Conservation (phyloP, 2,888 invertebrate species). For the Drosophila diplacantha region DNA sequence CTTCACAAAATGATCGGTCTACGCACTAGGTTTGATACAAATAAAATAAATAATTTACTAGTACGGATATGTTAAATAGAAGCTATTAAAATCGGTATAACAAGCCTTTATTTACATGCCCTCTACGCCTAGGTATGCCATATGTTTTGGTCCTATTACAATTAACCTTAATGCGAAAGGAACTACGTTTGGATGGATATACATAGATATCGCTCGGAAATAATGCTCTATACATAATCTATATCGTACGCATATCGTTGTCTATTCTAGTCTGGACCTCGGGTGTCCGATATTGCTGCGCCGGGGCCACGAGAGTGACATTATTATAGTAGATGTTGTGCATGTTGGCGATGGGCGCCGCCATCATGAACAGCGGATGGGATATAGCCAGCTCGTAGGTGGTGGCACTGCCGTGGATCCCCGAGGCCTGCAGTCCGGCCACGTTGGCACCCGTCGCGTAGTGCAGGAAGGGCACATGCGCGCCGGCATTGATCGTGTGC, state of each 20-base stretch:
- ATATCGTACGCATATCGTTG: slow-evolving; percentile 73
- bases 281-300: slow-evolving; percentile 59
- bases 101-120: slow-evolving; percentile 39
- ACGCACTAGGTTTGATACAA: slow-evolving; percentile 27
- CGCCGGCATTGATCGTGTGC: slow-evolving; percentile 72
- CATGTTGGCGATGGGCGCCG: slow-evolving; percentile 68
- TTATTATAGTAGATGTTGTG: slow-evolving; percentile 74
- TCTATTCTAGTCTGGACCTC: slow-evolving; percentile 71
- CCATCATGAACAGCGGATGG: slow-evolving; percentile 77
- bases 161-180: slow-evolving; percentile 45
- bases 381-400: slow-evolving; percentile 74
- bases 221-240: slow-evolving; percentile 42
- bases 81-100: slow-evolving; percentile 37
- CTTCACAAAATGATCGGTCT: slow-evolving; percentile 38
- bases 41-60: slow-evolving; percentile 44
- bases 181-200: slow-evolving; percentile 54
- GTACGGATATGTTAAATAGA: slow-evolving; percentile 30
- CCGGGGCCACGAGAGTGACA: slow-evolving; percentile 59
- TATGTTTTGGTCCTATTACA: slow-evolving; percentile 42
- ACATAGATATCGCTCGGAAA: slow-evolving; percentile 26
- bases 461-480: slow-evolving; percentile 75
- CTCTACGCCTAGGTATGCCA: slow-evolving; percentile 33
- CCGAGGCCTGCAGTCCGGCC: slow-evolving; percentile 51
- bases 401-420: slow-evolving; percentile 46
- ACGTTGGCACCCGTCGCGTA: slow-evolving; percentile 63